Evolutionary conservation across 1,140 invertebrate genomes (phyloP).

Genomic region (Venturia canescens): DNA sequence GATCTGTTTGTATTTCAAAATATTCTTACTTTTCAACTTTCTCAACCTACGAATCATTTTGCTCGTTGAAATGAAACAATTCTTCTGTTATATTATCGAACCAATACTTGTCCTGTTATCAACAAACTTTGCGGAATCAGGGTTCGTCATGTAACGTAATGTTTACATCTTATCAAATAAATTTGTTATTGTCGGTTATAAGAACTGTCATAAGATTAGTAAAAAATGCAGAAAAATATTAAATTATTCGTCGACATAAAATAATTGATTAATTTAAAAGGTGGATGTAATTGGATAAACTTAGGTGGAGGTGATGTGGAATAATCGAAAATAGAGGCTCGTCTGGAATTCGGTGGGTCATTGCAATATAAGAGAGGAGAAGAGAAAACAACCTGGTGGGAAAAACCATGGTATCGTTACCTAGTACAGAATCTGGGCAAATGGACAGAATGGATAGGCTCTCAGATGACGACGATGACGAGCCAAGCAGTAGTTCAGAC

Average conservation of each 20-base stretch:
- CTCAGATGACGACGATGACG: constrained; percentile 88
- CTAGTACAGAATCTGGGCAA: constrained; percentile 65
- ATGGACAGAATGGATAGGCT: constrained; percentile 79
- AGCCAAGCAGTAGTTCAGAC: constrained; percentile 84
- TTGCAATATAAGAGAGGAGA: constrained; percentile 51
- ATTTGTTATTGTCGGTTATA: too few relatives aligned
- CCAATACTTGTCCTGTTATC: too few relatives aligned
- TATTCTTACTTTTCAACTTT: too few relatives aligned
- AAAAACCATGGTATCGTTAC: constrained; percentile 68
- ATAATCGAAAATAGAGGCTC: constrained; percentile 37
- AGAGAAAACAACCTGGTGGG: constrained; percentile 46
- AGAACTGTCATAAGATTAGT: too few relatives aligned
- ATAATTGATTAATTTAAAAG: not conserved
- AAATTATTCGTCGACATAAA: not conserved
- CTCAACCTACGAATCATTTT: too few relatives aligned
- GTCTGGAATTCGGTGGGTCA: constrained; percentile 46
- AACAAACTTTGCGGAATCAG: too few relatives aligned
- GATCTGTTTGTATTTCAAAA: too few relatives aligned
- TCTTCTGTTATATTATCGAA: too few relatives aligned
- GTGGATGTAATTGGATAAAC: not conserved
- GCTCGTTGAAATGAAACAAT: too few relatives aligned
- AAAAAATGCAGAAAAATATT: too few relatives aligned
- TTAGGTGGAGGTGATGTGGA: constrained; percentile 65
- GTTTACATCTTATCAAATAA: too few relatives aligned
- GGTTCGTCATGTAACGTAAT: too few relatives aligned